phyloP scores from a whole-genome alignment of 2,113 vertebrate genomes.

The Eulacestoma nigropectus region DNA sequence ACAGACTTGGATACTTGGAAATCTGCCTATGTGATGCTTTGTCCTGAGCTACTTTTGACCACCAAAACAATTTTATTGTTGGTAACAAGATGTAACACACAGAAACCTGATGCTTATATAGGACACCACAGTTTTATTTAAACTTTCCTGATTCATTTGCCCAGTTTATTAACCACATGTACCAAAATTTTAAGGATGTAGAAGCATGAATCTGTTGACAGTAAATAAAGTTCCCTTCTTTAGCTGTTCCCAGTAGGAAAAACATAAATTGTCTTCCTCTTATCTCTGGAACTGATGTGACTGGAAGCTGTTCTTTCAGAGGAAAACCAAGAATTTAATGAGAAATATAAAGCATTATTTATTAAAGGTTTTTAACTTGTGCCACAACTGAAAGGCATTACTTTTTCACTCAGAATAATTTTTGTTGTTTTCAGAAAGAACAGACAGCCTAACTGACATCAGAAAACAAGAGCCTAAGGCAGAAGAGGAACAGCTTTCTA shows the following conservation, averaged over 20 bases:
- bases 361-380: neutral
- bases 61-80: neutral
- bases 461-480: neutral
- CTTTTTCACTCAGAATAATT: neutral
- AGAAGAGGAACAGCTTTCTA: neutral
- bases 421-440: slow-evolving; percentile 34
- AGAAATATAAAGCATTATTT: neutral
- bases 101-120: neutral
- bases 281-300: neutral
- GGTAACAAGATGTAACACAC: neutral
- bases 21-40: neutral
- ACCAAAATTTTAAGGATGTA: neutral
- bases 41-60: neutral
- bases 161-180: neutral
- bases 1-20: neutral
- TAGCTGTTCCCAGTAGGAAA: neutral
- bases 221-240: neutral
- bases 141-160: neutral
- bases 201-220: neutral
- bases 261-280: neutral
- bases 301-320: neutral
- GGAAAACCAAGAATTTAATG: neutral
- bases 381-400: neutral
- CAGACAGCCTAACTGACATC: neutral
- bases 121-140: neutral